Conservation (phyloP, 2,888 invertebrate species). For the Caenorhabditis doughertyi region DNA sequence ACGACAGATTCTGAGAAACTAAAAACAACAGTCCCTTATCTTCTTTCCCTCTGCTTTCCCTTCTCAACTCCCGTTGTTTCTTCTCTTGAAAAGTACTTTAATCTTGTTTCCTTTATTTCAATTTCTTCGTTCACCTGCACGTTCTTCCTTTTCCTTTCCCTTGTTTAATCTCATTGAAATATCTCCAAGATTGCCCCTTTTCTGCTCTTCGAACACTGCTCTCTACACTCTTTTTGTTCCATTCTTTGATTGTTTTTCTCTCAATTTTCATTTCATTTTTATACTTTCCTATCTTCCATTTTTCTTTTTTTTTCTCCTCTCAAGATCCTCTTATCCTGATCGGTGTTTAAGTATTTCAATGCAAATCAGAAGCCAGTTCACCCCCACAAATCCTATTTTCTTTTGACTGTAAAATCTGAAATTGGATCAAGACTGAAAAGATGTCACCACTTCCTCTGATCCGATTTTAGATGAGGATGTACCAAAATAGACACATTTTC, state of each 20-base stretch:
- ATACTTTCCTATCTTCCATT: constrained; percentile 17
- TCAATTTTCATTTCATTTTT: constrained; percentile 13
- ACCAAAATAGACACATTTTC: constrained; percentile 9
- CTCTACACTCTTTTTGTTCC: neutral
- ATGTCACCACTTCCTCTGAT: constrained; percentile 1
- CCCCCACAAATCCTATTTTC: neutral
- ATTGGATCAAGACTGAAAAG: neutral
- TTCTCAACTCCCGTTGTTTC: neutral
- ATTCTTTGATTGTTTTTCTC: constrained; percentile 22
- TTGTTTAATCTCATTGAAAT: constrained; percentile 27
- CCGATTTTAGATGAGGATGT: neutral
- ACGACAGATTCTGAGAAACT: too few relatives aligned
- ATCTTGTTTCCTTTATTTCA: neutral
- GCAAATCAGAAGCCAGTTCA: constrained; percentile 15
- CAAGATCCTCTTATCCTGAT: neutral
- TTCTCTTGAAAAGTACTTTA: neutral
- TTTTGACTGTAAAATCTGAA: neutral
- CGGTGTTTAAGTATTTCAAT: neutral
- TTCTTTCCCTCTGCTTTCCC: neutral
- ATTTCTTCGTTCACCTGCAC: neutral
- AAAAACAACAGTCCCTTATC: too few relatives aligned
- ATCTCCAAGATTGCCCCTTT: constrained; percentile 39
- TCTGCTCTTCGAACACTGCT: constrained; percentile 53
- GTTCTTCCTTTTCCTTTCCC: neutral
- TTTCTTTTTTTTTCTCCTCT: constrained; percentile 1